Evolutionary conservation across 2,797 vertebrate species (phyloP).

Genomic region (Xyrichtys novacula): DNA sequence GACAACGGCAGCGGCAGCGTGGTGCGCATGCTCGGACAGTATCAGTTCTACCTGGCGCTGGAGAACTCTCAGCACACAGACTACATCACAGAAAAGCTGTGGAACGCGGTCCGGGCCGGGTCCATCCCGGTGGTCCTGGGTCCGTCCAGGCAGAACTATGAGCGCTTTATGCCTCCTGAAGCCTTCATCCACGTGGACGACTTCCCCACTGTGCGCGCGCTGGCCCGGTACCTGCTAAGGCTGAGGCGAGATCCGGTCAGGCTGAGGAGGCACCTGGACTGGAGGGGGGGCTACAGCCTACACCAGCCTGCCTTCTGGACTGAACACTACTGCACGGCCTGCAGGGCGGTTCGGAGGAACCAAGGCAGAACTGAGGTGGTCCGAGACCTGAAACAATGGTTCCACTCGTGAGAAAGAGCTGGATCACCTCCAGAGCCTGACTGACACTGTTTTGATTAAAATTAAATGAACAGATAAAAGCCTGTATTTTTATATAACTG

Average conservation of each 20-base stretch:
- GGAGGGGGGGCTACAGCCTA: conserved; percentile 87
- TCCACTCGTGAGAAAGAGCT: conserved; percentile 61
- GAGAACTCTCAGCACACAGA: conserved; percentile 95
- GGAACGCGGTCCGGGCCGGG: conserved; percentile 90
- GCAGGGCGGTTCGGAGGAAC: conserved; percentile 70
- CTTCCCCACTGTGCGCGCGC: conserved; percentile 84
- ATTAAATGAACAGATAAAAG: too few relatives aligned
- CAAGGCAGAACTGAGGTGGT: conserved; percentile 60
- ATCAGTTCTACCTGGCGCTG: conserved; percentile 96
- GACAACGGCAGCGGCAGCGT: conserved; percentile 68
- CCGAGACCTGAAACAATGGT: conserved; percentile 74
- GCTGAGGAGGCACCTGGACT: conserved; percentile 88
- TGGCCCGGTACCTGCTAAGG: conserved; percentile 90
- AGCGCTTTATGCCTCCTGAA: conserved; percentile 90
- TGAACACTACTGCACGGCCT: conserved; percentile 91
- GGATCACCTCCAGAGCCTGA: neutral
- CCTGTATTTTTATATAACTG: neutral
- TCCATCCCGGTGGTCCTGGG: conserved; percentile 93
- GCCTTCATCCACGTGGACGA: conserved; percentile 96
- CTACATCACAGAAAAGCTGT: conserved; percentile 97
- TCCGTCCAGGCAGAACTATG: conserved; percentile 90
- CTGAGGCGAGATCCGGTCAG: conserved; percentile 81
- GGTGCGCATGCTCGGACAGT: conserved; percentile 82
- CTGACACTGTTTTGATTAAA: too few relatives aligned
- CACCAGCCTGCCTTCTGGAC: conserved; percentile 88